Percentiles rank a stretch among this genome's conserved stretches.
phyloP scores from a whole-genome alignment of 2,797 vertebrate genomes.

The Malacoraja senta region DNA sequence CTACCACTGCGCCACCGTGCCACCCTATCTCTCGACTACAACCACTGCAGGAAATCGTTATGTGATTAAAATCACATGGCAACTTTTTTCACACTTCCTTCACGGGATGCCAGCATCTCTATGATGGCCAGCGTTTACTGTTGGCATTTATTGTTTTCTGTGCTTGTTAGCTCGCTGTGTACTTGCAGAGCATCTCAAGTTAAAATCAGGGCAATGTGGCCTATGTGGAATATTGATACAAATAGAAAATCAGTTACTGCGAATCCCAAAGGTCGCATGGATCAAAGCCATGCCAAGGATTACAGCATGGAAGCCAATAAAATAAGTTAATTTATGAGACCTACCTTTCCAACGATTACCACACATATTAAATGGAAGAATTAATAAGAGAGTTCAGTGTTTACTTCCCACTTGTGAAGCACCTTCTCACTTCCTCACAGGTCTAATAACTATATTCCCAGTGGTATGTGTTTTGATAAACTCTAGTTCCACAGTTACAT shows the following conservation, averaged over 20 bases:
- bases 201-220: background rate
- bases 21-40: background rate
- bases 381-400: background rate
- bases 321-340: background rate
- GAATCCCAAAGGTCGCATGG: background rate
- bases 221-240: background rate
- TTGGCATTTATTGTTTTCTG: background rate
- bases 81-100: too few relatives aligned
- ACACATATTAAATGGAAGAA: background rate
- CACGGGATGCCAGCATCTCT: too few relatives aligned
- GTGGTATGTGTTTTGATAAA: too few relatives aligned
- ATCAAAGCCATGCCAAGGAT: background rate
- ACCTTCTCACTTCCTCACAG: background rate
- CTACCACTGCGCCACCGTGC: too few relatives aligned
- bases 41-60: background rate
- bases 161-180: background rate
- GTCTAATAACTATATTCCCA: background rate
- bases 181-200: background rate
- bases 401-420: background rate
- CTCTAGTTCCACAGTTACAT: background rate
- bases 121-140: too few relatives aligned
- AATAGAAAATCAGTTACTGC: background rate
- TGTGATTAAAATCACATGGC: background rate
- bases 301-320: background rate
- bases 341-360: background rate